Evolutionary conservation across 2,888 invertebrate genomes (phyloP).

Genomic region (Tipula vernalis): DNA sequence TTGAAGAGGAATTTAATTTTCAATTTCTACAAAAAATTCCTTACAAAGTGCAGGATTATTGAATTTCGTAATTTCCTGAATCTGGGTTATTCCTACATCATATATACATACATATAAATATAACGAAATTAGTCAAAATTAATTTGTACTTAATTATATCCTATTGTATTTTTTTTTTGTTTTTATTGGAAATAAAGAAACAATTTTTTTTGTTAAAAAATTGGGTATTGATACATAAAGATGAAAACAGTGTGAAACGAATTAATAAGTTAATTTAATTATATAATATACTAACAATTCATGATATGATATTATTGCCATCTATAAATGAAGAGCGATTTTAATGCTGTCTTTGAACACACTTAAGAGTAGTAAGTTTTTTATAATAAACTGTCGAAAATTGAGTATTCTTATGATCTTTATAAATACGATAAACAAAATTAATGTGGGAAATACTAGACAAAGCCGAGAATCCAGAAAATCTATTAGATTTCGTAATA

Average conservation of each 20-base stretch:
- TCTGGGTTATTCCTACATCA: too few relatives aligned
- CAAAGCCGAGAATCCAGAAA: too few relatives aligned
- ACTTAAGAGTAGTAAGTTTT: too few relatives aligned
- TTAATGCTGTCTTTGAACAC: neutral
- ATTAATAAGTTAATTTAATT: neutral
- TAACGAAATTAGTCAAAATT: neutral
- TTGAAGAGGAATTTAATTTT: too few relatives aligned
- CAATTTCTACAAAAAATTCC: too few relatives aligned
- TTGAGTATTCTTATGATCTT: too few relatives aligned
- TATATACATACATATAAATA: neutral
- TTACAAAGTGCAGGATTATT: too few relatives aligned
- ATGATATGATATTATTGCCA: neutral
- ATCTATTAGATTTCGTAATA: too few relatives aligned
- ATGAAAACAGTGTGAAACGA: neutral
- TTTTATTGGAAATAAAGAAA: neutral
- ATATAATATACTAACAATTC: neutral
- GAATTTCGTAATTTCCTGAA: too few relatives aligned
- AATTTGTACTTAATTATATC: neutral
- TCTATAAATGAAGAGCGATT: neutral
- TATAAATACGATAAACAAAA: too few relatives aligned
- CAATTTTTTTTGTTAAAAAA: neutral
- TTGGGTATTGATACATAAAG: neutral
- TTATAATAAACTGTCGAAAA: too few relatives aligned
- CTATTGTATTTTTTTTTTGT: neutral
- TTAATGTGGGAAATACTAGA: too few relatives aligned